Base-by-base conservation (phyloP, 2,797 vertebrate genomes). In the Sparidentex hasta region DNA sequence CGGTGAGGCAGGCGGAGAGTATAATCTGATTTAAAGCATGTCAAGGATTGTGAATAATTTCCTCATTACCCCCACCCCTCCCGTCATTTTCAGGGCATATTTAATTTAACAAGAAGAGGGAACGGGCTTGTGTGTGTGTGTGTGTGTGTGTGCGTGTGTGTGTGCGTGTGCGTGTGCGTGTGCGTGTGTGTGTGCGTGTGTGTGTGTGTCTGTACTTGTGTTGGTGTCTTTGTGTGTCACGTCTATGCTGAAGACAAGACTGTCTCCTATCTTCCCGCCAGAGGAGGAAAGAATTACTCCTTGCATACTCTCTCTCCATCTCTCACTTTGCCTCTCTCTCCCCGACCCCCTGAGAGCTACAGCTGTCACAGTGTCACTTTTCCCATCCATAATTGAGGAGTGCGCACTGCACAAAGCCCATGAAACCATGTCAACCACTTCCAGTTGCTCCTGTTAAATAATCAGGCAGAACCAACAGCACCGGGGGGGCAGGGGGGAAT, bases 11-110 rank as follows among this genome's bases (percentile, higher is more conserved):
- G 74, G 78, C 85, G 58, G 81, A 80, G 86, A 90, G 84, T 80
- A 90, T 93, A 93, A 94, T 95, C 92, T 93, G 88, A 93, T 94
- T 95, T 93, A 94, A 93, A 93, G 86, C 93, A 93, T 91, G 93
- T 93, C 91, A 91, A 81, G 90, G 82, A 93, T 89, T 90, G 90
- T 93, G 90, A 95, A 94, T 93, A 92, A 95, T 94, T 93, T 94
- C 89, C 90, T 93, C 85, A 86, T 91, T 92, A 92, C 90, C 88
- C 83, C 88, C 85, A 83, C 87, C 89, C 89, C 76, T 86, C 87
- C 84, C 71, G 68, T 91, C 91, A 92, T 92, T 92, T 92, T 87
- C 87, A 88, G 88, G 84, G 82, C 90, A 92, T 92, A 91, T 93
- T 94, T 94, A 90, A 94, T 93, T 92, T 90, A 93, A 90, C 80